Evolutionary conservation across 2,888 invertebrate genomes (phyloP).

Genomic region (Carpatolechia fugitivella): DNA sequence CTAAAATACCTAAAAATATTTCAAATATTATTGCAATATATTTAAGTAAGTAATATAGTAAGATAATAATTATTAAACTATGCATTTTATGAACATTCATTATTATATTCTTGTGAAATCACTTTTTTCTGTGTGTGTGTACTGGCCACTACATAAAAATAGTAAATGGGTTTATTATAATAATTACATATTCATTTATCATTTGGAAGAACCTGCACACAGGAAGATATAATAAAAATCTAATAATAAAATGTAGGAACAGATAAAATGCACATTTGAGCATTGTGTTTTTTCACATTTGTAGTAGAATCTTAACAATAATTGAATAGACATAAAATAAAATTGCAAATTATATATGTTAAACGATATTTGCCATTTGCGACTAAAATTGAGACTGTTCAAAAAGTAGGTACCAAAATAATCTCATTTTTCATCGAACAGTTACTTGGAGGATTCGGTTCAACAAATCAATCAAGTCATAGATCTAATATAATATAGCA

Average conservation of each 20-base stretch:
- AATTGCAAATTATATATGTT: too few relatives aligned
- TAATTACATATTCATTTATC: too few relatives aligned
- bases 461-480: slow-evolving; percentile 5
- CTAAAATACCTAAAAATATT: slow-evolving; percentile 55
- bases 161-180: background rate
- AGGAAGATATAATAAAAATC: background rate
- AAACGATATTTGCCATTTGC: background rate
- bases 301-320: background rate
- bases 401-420: too few relatives aligned
- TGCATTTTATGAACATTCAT: background rate
- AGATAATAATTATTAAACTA: slow-evolving; percentile 24
- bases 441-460: too few relatives aligned
- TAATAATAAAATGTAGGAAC: slow-evolving; percentile 7
- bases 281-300: slow-evolving; percentile 8
- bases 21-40: slow-evolving; percentile 36
- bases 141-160: background rate
- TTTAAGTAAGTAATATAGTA: slow-evolving; percentile 25
- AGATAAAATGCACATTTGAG: slow-evolving; percentile 19
- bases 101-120: background rate
- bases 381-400: background rate
- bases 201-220: background rate
- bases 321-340: too few relatives aligned
- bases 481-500: slow-evolving; percentile 21
- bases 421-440: too few relatives aligned
- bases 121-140: background rate